Evolutionary conservation across 2,888 invertebrate species (phyloP), one percentile per base, ranked within the genome.

Genomic region (Agonum fuliginosum): DNA sequence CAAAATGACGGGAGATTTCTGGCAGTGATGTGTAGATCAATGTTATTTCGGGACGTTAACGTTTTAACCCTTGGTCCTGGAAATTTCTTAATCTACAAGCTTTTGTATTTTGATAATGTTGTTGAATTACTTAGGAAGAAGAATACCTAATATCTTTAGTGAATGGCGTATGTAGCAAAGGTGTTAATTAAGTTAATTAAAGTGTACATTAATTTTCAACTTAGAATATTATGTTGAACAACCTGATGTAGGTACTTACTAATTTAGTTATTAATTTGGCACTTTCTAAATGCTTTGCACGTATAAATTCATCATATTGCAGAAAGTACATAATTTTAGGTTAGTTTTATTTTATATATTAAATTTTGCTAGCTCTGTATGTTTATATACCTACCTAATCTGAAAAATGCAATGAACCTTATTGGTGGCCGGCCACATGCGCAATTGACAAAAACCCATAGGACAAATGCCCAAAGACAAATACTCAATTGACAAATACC

Each of bases 191-290:
- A 0, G n/a, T 3, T 37, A 37, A 37, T 37, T 37, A 37, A n/a
- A 37, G 37, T 8, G 10, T n/a, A 37, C 37, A 37, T 37, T 37
- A 37, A 37, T 37, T 37, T 37, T 37, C 8, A 37, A 12, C n/a
- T 10, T 12, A 37, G 34, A 34, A 3, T 37, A 12, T 37, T 37
- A 37, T 37, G n/a, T n/a, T n/a, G n/a, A n/a, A n/a, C n/a, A n/a
- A n/a, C n/a, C n/a, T n/a, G n/a, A n/a, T n/a, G n/a, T 37, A 37
- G 24, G 24, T 54, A 22, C 3, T 17, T 62, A 62, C 30, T 62
- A 62, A 62, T 62, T 62, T 27, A 62, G 46, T 17, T 62, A 62
- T 62, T 24, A 54, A 12, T 54, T 34, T 62, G 58, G 17, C 58
- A 62, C 58, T 62, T 62, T 62, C 58, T 62, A 62, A 62, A 30